These are phyloP conservation scores for Eulithis prunata DNA, from an alignment of 2,888 invertebrate species.

Conservation along the genomic window DNA sequence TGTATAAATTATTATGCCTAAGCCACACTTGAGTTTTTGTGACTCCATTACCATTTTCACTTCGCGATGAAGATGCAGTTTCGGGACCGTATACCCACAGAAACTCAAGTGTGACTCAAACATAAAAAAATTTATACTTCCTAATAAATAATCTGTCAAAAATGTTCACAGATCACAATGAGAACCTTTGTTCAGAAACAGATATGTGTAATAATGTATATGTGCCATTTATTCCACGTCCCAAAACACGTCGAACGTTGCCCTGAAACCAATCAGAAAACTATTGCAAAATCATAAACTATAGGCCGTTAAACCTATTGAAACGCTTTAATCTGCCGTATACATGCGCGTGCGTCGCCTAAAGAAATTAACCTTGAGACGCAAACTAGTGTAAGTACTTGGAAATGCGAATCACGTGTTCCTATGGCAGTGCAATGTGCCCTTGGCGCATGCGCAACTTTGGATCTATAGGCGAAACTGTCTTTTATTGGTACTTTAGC, in stretches of 20 bases:
- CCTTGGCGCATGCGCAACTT: constrained; percentile 43
- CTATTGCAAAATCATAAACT: constrained; percentile 29
- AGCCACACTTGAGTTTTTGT: too few species aligned
- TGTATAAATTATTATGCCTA: too few species aligned
- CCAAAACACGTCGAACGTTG: background rate
- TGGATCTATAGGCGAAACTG: constrained; percentile 25
- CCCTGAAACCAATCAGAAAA: constrained; percentile 18
- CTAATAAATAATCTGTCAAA: too few species aligned
- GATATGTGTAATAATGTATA: too few species aligned
- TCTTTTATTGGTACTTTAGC: background rate
- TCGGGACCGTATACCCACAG: too few species aligned
- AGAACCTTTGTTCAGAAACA: too few species aligned
- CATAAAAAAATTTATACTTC: too few species aligned
- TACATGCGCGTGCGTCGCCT: constrained; percentile 19
- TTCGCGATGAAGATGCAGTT: too few species aligned
- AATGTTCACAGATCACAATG: too few species aligned
- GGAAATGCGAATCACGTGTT: constrained; percentile 39
- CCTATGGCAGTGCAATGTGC: constrained; percentile 42
- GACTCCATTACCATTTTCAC: too few species aligned
- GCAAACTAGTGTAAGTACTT: constrained; percentile 6
- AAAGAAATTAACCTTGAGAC: constrained; percentile 52
- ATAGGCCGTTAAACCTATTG: constrained; percentile 23
- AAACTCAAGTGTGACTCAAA: too few species aligned
- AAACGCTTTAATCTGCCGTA: constrained; percentile 17
- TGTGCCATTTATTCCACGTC: too few species aligned